Base-by-base conservation (phyloP, 1,140 invertebrate genomes). In the Drosophila kurseongensis region DNA sequence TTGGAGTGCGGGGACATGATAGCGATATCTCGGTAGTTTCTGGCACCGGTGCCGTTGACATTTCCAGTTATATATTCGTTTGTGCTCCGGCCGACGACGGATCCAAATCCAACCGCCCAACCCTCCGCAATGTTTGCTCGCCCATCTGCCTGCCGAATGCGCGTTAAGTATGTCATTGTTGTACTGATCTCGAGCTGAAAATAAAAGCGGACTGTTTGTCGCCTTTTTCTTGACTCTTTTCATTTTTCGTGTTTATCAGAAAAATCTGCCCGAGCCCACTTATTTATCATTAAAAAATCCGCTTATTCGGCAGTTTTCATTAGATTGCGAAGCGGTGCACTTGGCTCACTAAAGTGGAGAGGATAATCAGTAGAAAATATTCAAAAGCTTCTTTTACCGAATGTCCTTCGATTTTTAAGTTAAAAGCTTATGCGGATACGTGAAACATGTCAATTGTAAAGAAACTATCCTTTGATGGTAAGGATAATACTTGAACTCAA, bases 151-250 rank as follows among this genome's bases (percentile, higher is more conserved):
- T 84, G 77, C 81, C 82, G 50, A 81, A 86, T 71, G 75, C 38
- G 84, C 84, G 84, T 89, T 89, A 89, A 89, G 84, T 89, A 72
- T 83, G 74, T 47, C 77, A 89, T 89, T 89, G 84, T 89, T 83
- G 61, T 61, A 65, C 74, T 80, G 68, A 61, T 56, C 73, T 88
- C 63, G 56, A 57, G 61, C 80, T 65, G 61, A 68, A 82, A 59
- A 68, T 51, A 55, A 66, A 63, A 55, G 74, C 50, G 61, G 36
- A 67, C 75, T 76, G 74, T 61, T 52, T 89, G 85, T 89, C 84
- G 51, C 68, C 76, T 61, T 83, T 68, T 88, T 80, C 84, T 89
- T 89, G 80, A 89, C 80, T 89, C 63, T 89, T 89, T 89, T 78
- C 73, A 89, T 89, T 89, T 84, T 78, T 71, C 65, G 65, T 89